Base-by-base conservation (phyloP, 1,140 invertebrate species). In the Meloidogyne hapla region DNA sequence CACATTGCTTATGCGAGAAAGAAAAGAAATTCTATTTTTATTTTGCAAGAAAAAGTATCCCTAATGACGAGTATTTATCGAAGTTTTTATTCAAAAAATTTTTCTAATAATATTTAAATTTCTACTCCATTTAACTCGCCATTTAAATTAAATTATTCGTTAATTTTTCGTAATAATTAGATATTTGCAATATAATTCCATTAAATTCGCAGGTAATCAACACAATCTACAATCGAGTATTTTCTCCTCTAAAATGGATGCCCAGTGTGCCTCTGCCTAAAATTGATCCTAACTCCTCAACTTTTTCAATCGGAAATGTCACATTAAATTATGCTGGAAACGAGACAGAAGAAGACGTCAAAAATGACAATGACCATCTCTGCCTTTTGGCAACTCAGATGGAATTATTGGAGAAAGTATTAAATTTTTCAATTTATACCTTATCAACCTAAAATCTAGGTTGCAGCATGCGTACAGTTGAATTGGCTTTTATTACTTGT, bases 401-500 rank as follows among this genome's bases (percentile, higher is more conserved):
- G 45, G 82, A 89, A 18, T 85, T 88, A 12, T 84, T 96, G 38
- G 92, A 93, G 83, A 92, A 92, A 15, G 45, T 70, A 45, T 25
- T 4, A 23, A 40, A 28, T 48, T 61, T 45, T 26, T 12, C 25
- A 8, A 33, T 12, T 70, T n/a, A 0, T 1, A 45, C 18, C 0
- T 25, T 69, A 23, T 70, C 18, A 48, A 9, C 5, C 25, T 23
- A 21, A 40, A 68, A 33, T 68, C 21, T 15, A 68, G 65, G 85
- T 97, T 45, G 91, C 92, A 13, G 92, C 92, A 73, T 94, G 93
- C 88, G 89, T 95, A 6, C 90, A 93, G 79, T 92, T 94, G 91
- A 93, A 93, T 83, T 97, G 94, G 94, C 91, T 97, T 89, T 88
- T 92, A 2, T 93, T 96, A 81, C 85, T 97, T 83, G 93, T 94